These are phyloP conservation scores for Rhincodon typus DNA, from an alignment of 2,797 vertebrate species.

Conservation along the genomic window DNA sequence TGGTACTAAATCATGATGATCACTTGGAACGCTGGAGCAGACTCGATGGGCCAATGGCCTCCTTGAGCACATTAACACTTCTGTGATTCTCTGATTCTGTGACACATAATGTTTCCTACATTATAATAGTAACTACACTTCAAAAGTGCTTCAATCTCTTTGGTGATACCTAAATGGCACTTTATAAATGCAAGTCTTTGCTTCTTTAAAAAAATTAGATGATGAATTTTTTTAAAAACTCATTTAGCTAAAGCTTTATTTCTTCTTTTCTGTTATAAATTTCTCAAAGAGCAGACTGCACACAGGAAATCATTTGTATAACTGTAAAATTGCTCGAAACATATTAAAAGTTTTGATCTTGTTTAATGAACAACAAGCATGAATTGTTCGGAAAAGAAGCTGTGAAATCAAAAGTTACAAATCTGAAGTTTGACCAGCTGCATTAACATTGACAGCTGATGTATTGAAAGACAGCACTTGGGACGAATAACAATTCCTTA, in stretches of 20 bases:
- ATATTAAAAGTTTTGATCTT: neutral
- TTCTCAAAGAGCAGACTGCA: neutral
- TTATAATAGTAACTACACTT: neutral
- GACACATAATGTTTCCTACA: neutral
- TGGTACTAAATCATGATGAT: too few species aligned
- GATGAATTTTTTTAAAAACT: neutral
- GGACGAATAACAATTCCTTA: slow-evolving; percentile 5
- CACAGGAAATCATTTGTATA: neutral
- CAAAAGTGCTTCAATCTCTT: neutral
- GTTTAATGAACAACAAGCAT: neutral
- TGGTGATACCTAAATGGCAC: neutral
- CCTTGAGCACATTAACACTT: too few species aligned
- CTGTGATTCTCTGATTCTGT: too few species aligned
- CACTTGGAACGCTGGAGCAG: too few species aligned
- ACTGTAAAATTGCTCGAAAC: neutral
- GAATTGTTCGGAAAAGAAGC: neutral
- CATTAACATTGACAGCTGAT: slow-evolving; percentile 7
- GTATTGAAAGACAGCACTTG: slow-evolving; percentile 23
- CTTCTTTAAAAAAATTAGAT: neutral
- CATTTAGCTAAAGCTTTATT: neutral
- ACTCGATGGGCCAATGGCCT: too few species aligned
- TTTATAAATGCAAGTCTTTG: neutral
- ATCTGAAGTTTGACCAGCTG: neutral
- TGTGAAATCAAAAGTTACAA: neutral
- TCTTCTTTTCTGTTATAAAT: neutral